Percentiles rank a stretch among this genome's conserved stretches.
Evolutionary conservation across 2,888 invertebrate genomes (phyloP).

Genomic region (Gastrophysa polygoni): DNA sequence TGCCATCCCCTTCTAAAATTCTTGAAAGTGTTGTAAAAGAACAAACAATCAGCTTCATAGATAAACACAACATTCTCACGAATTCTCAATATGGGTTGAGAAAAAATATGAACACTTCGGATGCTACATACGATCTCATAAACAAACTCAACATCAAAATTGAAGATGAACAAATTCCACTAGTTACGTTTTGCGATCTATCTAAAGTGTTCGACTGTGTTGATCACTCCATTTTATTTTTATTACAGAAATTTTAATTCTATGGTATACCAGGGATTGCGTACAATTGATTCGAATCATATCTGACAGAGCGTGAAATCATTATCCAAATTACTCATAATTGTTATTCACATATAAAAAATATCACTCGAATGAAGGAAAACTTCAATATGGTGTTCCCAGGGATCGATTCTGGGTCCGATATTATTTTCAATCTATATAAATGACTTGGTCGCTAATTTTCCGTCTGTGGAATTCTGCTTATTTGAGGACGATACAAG

Average conservation of each 20-base stretch:
- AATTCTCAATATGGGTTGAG: slow-evolving; percentile 1
- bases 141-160: slow-evolving; percentile 1
- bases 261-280: background rate
- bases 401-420: background rate
- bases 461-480: slow-evolving; percentile 1
- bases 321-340: background rate
- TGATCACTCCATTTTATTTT: background rate
- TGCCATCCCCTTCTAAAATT: background rate
- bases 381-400: background rate
- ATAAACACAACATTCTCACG: background rate
- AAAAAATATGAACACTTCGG: slow-evolving; percentile 1
- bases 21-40: slow-evolving; percentile 7
- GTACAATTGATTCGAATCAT: background rate
- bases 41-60: slow-evolving; percentile 4
- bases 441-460: background rate
- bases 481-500: background rate
- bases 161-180: background rate
- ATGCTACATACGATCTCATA: slow-evolving; percentile 2
- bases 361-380: slow-evolving; percentile 1
- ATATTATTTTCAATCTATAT: background rate
- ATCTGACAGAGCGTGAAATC: background rate
- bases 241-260: background rate
- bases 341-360: background rate
- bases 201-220: slow-evolving; percentile 1
- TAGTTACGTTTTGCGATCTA: background rate